Evolutionary conservation across 2,888 invertebrate species (phyloP).

Genomic region (Deilephila elpenor): DNA sequence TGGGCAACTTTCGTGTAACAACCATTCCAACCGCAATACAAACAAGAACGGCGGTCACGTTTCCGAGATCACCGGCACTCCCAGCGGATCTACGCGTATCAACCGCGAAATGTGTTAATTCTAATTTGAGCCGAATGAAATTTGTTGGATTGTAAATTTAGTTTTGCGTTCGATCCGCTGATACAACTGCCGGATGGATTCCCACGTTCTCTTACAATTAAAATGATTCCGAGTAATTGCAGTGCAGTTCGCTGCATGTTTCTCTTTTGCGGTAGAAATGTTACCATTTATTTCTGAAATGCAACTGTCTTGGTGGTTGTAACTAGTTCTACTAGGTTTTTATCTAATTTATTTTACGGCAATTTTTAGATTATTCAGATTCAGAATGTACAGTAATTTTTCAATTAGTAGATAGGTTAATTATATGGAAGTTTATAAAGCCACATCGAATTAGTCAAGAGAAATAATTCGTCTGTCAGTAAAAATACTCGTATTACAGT

Average conservation of each 20-base stretch:
- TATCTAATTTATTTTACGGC: neutral
- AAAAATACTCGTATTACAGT: too few relatives aligned
- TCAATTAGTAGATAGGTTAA: too few relatives aligned
- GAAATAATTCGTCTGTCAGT: too few relatives aligned
- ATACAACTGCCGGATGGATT: conserved; percentile 30
- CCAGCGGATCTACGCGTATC: conserved; percentile 35
- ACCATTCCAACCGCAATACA: conserved; percentile 73
- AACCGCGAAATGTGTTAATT: conserved; percentile 27
- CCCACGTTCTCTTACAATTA: conserved; percentile 26
- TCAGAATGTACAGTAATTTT: too few relatives aligned
- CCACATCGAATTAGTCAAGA: too few relatives aligned
- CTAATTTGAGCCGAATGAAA: conserved; percentile 32
- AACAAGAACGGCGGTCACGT: conserved; percentile 76
- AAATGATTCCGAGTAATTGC: conserved; percentile 22
- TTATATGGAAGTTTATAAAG: too few relatives aligned
- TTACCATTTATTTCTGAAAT: conserved; percentile 15
- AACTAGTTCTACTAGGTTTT: neutral
- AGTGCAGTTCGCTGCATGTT: conserved; percentile 12
- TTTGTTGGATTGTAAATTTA: conserved; percentile 42
- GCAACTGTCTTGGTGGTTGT: neutral
- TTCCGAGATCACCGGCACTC: conserved; percentile 62
- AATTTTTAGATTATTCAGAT: neutral
- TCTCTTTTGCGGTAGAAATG: conserved; percentile 17
- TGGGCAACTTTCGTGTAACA: conserved; percentile 75
- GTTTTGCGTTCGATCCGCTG: conserved; percentile 32